These are phyloP conservation scores for Xenops minutus DNA, from an alignment of 2,797 vertebrate species.

Conservation along the genomic window DNA sequence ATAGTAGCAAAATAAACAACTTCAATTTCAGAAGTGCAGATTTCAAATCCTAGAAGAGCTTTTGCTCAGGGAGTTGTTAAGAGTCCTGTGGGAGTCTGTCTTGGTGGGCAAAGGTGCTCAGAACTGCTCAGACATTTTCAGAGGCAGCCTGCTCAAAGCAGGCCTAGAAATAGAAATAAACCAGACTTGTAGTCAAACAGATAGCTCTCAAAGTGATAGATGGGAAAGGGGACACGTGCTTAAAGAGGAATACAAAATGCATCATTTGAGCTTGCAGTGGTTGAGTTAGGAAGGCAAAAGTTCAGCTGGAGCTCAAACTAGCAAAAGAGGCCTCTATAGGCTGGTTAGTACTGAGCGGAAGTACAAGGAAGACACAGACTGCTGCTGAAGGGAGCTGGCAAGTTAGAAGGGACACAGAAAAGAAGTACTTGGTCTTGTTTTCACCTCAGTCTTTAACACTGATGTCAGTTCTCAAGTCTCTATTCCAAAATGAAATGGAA, in stretches of 20 bases:
- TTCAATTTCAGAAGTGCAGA: not conserved
- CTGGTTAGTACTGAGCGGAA: not conserved
- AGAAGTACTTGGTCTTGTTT: not conserved
- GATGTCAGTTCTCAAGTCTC: not conserved
- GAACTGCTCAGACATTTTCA: not conserved
- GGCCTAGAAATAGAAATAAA: not conserved
- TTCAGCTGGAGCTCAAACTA: not conserved
- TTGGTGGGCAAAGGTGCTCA: not conserved
- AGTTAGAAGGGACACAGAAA: not conserved
- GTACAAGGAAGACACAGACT: not conserved
- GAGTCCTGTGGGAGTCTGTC: not conserved
- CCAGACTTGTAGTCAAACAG: not conserved
- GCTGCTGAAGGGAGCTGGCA: not conserved
- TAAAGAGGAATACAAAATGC: not conserved
- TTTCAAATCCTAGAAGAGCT: not conserved
- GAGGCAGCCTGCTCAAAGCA: not conserved
- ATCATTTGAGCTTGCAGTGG: not conserved
- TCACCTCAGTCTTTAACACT: not conserved
- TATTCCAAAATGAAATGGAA: not conserved
- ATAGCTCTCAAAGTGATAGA: not conserved
- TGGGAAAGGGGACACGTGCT: accelerated
- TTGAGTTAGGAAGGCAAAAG: not conserved
- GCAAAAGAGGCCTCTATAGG: not conserved
- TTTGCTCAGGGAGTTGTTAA: not conserved
- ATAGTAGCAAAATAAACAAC: not conserved